Percentiles rank a stretch among this genome's conserved stretches.
These are phyloP conservation scores for Pandemis cinnamomeana DNA, from an alignment of 2,888 invertebrate species.

Conservation along the genomic window DNA sequence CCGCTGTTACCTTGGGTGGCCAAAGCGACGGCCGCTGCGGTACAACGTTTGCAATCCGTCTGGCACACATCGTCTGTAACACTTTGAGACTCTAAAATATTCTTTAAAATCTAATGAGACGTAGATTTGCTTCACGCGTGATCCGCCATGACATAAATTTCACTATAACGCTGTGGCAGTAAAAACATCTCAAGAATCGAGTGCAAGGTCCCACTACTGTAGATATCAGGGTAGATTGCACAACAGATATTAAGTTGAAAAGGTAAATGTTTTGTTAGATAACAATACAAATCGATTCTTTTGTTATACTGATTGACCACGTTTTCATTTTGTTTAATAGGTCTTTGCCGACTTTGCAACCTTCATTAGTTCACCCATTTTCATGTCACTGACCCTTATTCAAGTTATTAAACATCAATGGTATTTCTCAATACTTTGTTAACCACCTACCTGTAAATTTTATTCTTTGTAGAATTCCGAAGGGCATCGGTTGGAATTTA, in stretches of 20 bases:
- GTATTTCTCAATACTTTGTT: slow-evolving; percentile 21
- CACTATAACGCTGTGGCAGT: slow-evolving; percentile 2
- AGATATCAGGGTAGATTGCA: slow-evolving; percentile 15
- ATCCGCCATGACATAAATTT: slow-evolving; percentile 16
- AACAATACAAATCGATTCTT: slow-evolving; percentile 38
- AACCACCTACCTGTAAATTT: neutral
- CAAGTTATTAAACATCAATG: neutral
- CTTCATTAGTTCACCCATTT: slow-evolving; percentile 29
- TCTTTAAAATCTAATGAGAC: slow-evolving; percentile 44
- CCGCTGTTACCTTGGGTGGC: slow-evolving; percentile 69
- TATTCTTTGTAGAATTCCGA: neutral
- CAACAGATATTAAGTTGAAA: slow-evolving; percentile 28
- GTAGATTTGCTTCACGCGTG: slow-evolving; percentile 20
- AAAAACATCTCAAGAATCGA: slow-evolving; percentile 27
- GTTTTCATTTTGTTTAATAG: slow-evolving; percentile 33
- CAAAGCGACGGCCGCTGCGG: slow-evolving; percentile 68
- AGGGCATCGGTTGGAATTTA: neutral
- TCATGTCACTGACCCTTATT: slow-evolving; percentile 28
- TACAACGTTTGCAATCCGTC: slow-evolving; percentile 74
- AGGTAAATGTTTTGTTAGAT: slow-evolving; percentile 26
- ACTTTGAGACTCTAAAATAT: slow-evolving; percentile 64
- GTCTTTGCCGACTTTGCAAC: slow-evolving; percentile 22
- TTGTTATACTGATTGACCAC: slow-evolving; percentile 38
- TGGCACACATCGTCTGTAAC: slow-evolving; percentile 67
- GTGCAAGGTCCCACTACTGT: slow-evolving; percentile 32